These are phyloP conservation scores for Trichomycterus rosablanca DNA, from an alignment of 2,113 vertebrate genomes.

Conservation along the genomic window DNA sequence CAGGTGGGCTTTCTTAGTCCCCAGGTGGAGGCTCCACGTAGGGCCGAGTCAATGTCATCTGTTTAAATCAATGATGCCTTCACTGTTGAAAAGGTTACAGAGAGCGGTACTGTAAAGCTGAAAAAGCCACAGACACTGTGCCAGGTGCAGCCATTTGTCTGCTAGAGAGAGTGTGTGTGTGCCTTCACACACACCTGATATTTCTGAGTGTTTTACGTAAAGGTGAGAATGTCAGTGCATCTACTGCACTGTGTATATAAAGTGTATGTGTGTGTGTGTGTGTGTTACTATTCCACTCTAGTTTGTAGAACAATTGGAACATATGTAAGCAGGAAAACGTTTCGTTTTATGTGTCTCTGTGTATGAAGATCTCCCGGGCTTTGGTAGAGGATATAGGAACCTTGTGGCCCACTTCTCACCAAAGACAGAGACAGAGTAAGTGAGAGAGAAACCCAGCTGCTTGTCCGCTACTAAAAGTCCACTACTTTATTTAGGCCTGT, in stretches of 20 bases:
- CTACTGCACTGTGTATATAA: conserved; percentile 53
- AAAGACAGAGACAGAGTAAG: conserved; percentile 33
- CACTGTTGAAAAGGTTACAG: conserved; percentile 34
- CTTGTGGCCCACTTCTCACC: conserved; percentile 66
- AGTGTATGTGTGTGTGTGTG: no score
- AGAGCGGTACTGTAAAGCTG: conserved; percentile 15
- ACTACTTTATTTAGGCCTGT: conserved; percentile 66
- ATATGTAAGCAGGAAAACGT: neutral
- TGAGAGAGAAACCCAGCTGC: conserved; percentile 35
- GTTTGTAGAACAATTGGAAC: no score
- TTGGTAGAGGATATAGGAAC: conserved; percentile 48
- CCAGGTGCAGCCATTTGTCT: conserved; percentile 9
- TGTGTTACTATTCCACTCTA: no score
- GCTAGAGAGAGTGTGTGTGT: no score
- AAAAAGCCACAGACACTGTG: conserved; percentile 16
- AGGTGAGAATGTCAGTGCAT: conserved; percentile 49
- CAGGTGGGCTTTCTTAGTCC: conserved; percentile 27
- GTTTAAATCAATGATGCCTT: conserved; percentile 45
- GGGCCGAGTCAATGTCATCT: conserved; percentile 34
- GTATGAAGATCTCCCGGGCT: conserved; percentile 40
- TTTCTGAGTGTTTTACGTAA: neutral
- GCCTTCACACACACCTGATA: neutral
- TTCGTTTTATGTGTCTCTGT: conserved; percentile 30
- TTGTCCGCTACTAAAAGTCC: conserved; percentile 39
- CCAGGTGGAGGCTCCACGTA: conserved; percentile 29